Percentiles rank a stretch among this genome's conserved stretches.
These are phyloP conservation scores for Baryphthengus martii DNA, from an alignment of 2,113 vertebrate genomes.

Conservation along the genomic window DNA sequence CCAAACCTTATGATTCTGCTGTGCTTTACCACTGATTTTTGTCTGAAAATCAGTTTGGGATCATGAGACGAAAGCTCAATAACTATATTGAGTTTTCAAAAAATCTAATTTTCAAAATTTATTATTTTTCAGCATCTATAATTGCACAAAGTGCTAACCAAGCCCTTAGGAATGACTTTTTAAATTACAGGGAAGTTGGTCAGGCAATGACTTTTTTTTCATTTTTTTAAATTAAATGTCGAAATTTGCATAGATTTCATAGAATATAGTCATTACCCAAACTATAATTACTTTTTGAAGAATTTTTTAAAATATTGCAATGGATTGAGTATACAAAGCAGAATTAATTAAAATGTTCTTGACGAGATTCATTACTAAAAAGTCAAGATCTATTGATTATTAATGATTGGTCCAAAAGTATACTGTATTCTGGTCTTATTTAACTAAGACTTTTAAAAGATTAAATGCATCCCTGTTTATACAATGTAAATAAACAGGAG, in stretches of 20 bases:
- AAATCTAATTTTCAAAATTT: not conserved
- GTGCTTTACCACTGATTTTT: not conserved
- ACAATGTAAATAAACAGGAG: not conserved
- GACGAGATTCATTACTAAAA: not conserved
- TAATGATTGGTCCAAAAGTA: not conserved
- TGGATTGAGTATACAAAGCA: not conserved
- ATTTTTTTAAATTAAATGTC: not conserved
- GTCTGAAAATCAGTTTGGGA: not conserved
- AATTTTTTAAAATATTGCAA: not conserved
- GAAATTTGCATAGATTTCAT: not conserved
- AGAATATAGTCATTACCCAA: not conserved
- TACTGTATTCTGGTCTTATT: not conserved
- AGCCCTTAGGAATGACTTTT: not conserved
- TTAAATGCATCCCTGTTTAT: not conserved
- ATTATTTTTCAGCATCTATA: not conserved
- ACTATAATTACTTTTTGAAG: not conserved
- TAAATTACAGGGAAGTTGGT: not conserved
- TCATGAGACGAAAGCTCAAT: not conserved
- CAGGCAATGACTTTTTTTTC: not conserved
- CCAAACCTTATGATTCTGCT: not conserved
- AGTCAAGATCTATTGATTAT: not conserved
- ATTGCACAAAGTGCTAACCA: not conserved
- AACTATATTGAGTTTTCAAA: not conserved
- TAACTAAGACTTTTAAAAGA: not conserved
- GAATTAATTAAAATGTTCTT: not conserved